phyloP scores from a whole-genome alignment of 2,888 invertebrate species.

The Dexiosoma caninum region DNA sequence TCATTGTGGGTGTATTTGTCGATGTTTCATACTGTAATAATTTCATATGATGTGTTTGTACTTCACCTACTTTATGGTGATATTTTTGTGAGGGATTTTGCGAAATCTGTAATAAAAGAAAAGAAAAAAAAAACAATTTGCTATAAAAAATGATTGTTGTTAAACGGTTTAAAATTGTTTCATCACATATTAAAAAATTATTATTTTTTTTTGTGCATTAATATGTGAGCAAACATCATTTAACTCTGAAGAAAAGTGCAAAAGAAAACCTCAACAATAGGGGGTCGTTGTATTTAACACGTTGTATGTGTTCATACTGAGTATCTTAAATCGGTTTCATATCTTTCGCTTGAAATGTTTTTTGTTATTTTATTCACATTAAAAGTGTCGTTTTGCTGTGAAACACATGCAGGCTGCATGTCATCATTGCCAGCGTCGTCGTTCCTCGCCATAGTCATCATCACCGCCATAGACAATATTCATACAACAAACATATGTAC shows the following conservation, averaged over 20 bases:
- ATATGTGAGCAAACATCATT: constrained; percentile 19
- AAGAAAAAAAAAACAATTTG: not conserved
- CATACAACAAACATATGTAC: not conserved
- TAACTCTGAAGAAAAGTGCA: constrained; percentile 32
- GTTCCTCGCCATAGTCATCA: constrained; percentile 20
- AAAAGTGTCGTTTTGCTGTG: constrained; percentile 48
- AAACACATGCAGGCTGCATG: constrained; percentile 61
- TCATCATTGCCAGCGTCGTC: constrained; percentile 54
- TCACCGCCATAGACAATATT: constrained; percentile 19
- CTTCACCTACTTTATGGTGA: constrained; percentile 51
- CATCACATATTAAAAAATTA: not conserved
- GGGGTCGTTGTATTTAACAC: constrained; percentile 54
- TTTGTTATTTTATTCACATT: constrained; percentile 17
- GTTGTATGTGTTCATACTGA: not conserved
- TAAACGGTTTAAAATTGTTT: constrained; percentile 3
- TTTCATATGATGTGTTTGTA: constrained; percentile 58
- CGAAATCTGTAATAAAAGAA: constrained; percentile 45
- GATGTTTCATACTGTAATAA: constrained; percentile 55
- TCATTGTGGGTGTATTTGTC: constrained; percentile 44
- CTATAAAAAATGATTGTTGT: not conserved
- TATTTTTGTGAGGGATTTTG: constrained; percentile 60
- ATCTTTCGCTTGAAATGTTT: constrained; percentile 18
- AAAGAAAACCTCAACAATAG: constrained; percentile 45
- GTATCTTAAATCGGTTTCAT: constrained; percentile 46
- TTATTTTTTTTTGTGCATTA: constrained; percentile 1